Base-by-base conservation (phyloP, 2,113 vertebrate species). In the Ptilorrhoa leucosticta region DNA sequence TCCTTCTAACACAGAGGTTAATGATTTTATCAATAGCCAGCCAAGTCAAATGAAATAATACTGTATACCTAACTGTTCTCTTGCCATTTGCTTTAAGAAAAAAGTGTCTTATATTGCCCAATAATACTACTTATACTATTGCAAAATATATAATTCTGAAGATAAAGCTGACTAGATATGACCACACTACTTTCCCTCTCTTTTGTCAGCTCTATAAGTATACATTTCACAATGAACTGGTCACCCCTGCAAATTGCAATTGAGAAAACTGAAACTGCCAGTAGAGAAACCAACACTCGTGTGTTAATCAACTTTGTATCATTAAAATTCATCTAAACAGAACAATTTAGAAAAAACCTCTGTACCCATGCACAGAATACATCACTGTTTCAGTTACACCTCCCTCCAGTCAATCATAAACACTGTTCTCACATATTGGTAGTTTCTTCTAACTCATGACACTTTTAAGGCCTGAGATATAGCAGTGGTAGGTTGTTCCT, bases 11-110 rank as follows among this genome's bases (percentile, higher is more conserved):
- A 5, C 7, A 47, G 35, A 91, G 14, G 23, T 78, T 81, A 61
- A 83, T 82, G 89, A 89, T 94, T 87, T 77, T 72, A 90, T 78
- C 83, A 83, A 95, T 93, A 79, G 22, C 21, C n/a, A 3, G 31
- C 50, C 50, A 75, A 78, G 37, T 58, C 91, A 89, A 83, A 82
- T 75, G 66, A 79, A 96, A 88, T 56, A 96, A 78, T 40, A 65
- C 15, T 78, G 11, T 30, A 60, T 24, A 92, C 71, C 57, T 28
- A 92, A 73, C 10, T 53, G 15, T 73, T 97, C 83, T 83, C 44
- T 61, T 96, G 70, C 28, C 58, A 96, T 95, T 95, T 95, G 6
- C 80, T 93, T 97, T 94, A 33, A 91, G 72, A 88, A 91, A 72
- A 95, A 95, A 95, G 87, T 80, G 16, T 72, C 58, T 81, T 92